These are phyloP conservation scores for Silurus lanzhouensis DNA, from an alignment of 2,797 vertebrate genomes.

Conservation along the genomic window DNA sequence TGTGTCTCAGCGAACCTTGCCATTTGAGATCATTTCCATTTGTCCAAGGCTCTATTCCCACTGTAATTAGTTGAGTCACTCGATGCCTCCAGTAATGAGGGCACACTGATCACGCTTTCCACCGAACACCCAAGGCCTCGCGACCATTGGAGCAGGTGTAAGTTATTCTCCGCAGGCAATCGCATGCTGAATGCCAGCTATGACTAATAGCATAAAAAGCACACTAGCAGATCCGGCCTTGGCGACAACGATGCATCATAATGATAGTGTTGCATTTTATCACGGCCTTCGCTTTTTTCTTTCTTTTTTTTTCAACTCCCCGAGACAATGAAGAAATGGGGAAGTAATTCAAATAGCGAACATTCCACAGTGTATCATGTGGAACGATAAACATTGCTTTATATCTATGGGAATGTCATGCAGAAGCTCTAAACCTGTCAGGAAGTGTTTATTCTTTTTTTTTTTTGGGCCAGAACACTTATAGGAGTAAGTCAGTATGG, in stretches of 20 bases:
- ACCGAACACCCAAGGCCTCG: conserved; percentile 63
- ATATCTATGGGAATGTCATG: conserved; percentile 18
- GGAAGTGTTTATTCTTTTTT: background rate
- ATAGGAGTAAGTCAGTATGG: background rate
- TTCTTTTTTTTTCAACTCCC: background rate
- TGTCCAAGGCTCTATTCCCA: conserved; percentile 63
- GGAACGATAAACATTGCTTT: conserved; percentile 23
- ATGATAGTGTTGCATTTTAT: conserved; percentile 26
- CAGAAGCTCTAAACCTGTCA: background rate
- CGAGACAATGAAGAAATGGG: conserved; percentile 45
- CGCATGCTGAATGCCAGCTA: conserved; percentile 24
- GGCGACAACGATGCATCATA: conserved; percentile 51
- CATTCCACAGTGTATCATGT: conserved; percentile 33
- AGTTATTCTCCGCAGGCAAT: conserved; percentile 60
- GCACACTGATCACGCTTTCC: conserved; percentile 65
- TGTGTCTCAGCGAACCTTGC: conserved; percentile 53
- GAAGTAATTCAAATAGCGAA: conserved; percentile 43
- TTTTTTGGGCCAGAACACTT: background rate
- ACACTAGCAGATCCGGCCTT: conserved; percentile 55
- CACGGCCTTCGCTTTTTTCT: conserved; percentile 14
- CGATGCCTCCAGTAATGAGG: conserved; percentile 62
- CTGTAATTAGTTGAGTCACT: conserved; percentile 77
- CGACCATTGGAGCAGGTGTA: conserved; percentile 61
- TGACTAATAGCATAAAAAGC: conserved; percentile 45
- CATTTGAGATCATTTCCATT: conserved; percentile 48